These are phyloP conservation scores for Tetragnatha montana DNA, from an alignment of 2,888 invertebrate genomes.

Conservation along the genomic window DNA sequence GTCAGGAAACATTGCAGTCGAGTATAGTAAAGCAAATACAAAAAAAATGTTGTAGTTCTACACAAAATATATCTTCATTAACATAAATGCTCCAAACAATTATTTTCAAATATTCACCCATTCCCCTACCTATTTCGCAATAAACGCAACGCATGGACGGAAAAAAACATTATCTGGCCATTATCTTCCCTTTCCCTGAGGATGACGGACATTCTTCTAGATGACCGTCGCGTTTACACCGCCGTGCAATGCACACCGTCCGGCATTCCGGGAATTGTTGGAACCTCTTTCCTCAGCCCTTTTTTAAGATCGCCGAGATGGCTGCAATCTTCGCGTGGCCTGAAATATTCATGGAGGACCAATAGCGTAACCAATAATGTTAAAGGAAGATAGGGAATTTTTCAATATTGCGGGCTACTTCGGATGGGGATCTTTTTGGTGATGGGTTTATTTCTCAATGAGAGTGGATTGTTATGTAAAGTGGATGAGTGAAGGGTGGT, in stretches of 20 bases:
- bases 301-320: background rate
- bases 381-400: background rate
- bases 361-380: background rate
- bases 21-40: no score
- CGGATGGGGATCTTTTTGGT: background rate
- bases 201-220: background rate
- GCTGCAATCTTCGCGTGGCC: background rate
- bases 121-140: background rate
- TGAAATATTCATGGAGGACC: background rate
- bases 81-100: background rate
- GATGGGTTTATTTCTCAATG: background rate
- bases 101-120: background rate
- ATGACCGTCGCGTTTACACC: slow-evolving; percentile 29
- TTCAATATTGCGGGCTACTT: background rate
- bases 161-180: slow-evolving; percentile 1
- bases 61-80: no score
- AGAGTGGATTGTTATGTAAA: background rate
- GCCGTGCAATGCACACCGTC: slow-evolving; percentile 30
- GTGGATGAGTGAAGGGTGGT: background rate
- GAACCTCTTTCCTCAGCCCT: background rate
- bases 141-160: background rate
- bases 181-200: slow-evolving; percentile 11
- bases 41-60: no score
- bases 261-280: slow-evolving; percentile 39
- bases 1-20: no score